These are phyloP conservation scores for Automeris io DNA, from an alignment of 2,888 invertebrate species.

Conservation along the genomic window DNA sequence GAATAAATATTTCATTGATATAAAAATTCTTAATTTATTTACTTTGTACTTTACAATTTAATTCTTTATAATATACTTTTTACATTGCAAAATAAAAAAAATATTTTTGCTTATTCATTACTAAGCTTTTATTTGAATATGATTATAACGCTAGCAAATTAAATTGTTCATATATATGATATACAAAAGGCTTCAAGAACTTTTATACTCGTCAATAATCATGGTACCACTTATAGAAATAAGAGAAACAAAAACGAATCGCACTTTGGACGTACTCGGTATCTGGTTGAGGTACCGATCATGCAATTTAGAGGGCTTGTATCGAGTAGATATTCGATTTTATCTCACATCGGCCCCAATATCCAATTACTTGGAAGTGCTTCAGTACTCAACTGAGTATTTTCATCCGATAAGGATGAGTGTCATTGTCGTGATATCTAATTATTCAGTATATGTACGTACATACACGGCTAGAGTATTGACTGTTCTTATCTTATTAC, in stretches of 20 bases:
- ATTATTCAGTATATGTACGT: no score
- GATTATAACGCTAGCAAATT: neutral
- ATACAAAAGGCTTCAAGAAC: neutral
- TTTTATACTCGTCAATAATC: slow-evolving; percentile 14
- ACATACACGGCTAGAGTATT: no score
- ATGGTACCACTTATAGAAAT: slow-evolving; percentile 19
- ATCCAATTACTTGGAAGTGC: slow-evolving; percentile 61
- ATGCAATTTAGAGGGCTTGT: slow-evolving; percentile 39
- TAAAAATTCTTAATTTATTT: no score
- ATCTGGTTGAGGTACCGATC: slow-evolving; percentile 17
- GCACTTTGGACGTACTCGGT: slow-evolving; percentile 13
- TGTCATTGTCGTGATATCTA: no score
- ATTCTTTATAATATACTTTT: no score
- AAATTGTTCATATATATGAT: neutral
- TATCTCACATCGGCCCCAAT: slow-evolving; percentile 48
- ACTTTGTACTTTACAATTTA: no score
- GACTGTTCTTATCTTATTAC: no score
- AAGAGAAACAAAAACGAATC: slow-evolving; percentile 20
- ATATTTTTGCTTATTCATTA: no score
- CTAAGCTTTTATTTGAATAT: no score
- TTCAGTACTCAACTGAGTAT: slow-evolving; percentile 19
- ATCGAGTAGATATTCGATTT: slow-evolving; percentile 39
- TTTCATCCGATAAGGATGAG: slow-evolving; percentile 31
- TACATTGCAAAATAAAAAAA: no score
- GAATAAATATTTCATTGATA: no score